Base-by-base conservation (phyloP, 2,888 invertebrate species). In the Nowickia ferox region DNA sequence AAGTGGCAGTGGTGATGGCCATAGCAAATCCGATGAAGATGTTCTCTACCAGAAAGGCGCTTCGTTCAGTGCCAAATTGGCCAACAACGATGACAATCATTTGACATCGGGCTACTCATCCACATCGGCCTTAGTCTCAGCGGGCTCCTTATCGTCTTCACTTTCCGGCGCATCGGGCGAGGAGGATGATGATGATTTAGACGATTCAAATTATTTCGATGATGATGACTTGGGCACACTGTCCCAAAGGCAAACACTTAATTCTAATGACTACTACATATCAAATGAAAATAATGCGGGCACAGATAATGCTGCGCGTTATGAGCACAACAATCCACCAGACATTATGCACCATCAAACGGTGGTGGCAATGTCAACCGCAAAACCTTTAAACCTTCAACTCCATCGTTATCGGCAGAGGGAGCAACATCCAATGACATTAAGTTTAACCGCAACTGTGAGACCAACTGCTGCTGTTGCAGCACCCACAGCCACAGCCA, bases 21-120 rank as follows among this genome's bases (percentile, higher is more conserved):
- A 95, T 72, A 91, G 92, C 59, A 94, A 94, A 88, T 93, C 94
- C 69, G 95, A 94, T 89, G 95, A 95, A 91, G 96, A 96, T 92
- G 95, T 96, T 84, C 93, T 96, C 51, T 96, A 96, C 90, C 96
- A 96, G 92, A 96, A 96, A 92, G 96, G 96, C 89, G 96, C 96
- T 5, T 96, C 96, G 69, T 96, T 96, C 92, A 96, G 96, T 87
- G 96, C 96, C 46, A 96, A 96, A 92, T 93, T 96, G 91, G 95
- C 95, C 90, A 92, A 90, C 74, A 79, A 87, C 61, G 84, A 81
- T 48, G 87, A 88, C 69, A 88, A 88, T 71, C 88, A 88, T 68
- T 63, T 88, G 57, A 78, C 71, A 22, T 46, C 85, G 10, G 61
- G 65, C 9, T 88, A 79, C 84, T 85, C 87, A 51, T 75, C 82